Evolutionary conservation across 2,113 vertebrate species (phyloP), one percentile per base, ranked within the genome.

Genomic region (Apodemus speciosus): DNA sequence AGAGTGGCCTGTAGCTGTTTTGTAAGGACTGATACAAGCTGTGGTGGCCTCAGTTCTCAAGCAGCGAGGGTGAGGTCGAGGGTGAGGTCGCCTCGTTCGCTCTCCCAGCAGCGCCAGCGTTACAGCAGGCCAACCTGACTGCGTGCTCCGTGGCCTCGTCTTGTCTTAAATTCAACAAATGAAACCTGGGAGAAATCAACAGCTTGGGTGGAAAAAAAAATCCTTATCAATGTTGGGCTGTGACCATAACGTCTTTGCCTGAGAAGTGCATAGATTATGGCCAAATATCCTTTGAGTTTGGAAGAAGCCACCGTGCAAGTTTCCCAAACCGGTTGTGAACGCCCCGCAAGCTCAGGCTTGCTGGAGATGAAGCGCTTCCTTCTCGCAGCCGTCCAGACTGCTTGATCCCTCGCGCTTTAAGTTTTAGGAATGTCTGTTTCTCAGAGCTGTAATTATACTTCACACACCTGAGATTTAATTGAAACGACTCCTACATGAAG

Each of bases 351-450:
- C 96, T 97, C 66, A 0, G 95, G 97, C 96, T 96, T 97, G 97
- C 93, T 88, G 77, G 94, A 93, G 97, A 96, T 95, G 77, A 97
- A 98, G 95, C 96, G 95, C 97, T 98, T 98, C 96, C 97, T 97
- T 97, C 93, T 97, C 58, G 84, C 79, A 92, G 96, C 89, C 96
- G 87, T 86, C 94, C 7, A 6, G 75, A 92, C 94, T 97, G 95
- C 95, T 97, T 96, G 92, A 97, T 97, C 97, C 96, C 92, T 97
- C 95, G 91, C 92, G 96, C 94, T 97, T 96, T 94, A 90, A 93
- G 32, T 92, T 96, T 96, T 94, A 96, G 98, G 95, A 95, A 89
- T 92, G 94, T 88, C 95, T 96, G 93, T 96, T 97, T 97, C 95
- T 97, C 2, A 0, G 94, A 97, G 95, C 95, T 95, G 93, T 95